Evolutionary conservation across 1,140 invertebrate genomes (phyloP), one percentile per base, ranked within the genome.

Genomic region (Heliconius himera): DNA sequence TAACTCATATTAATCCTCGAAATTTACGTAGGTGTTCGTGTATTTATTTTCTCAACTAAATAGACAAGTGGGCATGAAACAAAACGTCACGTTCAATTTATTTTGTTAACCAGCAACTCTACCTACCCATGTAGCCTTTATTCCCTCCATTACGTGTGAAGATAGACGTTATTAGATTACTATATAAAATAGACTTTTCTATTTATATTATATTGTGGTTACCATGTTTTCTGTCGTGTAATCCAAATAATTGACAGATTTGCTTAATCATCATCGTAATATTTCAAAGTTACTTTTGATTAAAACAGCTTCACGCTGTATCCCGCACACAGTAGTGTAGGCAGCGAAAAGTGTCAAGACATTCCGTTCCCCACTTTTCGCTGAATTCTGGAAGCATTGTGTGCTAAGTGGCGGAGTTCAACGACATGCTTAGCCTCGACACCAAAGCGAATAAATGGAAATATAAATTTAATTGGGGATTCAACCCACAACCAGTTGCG

Each of bases 41-140:
- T 73, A 49, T 74, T 77, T 70, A 74, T 74, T 77, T 81, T 74
- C 54, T 41, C 54, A 80, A 54, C 72, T 81, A 81, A 81, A 76
- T 49, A 77, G 73, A 83, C 73, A 81, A 81, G 79, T 77, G 77
- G 76, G 77, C 73, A 79, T 78, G 78, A 83, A 79, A 79, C 72
- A 78, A 80, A 73, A 80, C 70, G 80, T 82, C 82, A 83, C 82
- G 82, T 83, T 75, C 80, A 81, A 80, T 82, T 80, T 83, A 83
- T 83, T 83, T 82, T 80, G 80, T 83, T 83, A 83, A 73, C 72
- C 76, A 70, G 72, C 76, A 51, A 54, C 74, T 60, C 41, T 77
- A 79, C 73, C 72, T 77, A 80, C 77, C 74, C 51, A 11, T 81
- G 78, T 77, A 80, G 77, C 77, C 81, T 78, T 81, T 79, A 77